A percentile compares a stretch with the other conserved stretches of the same genome.
Conservation (phyloP, 2,888 invertebrate species). For the Lutraria lutraria region DNA sequence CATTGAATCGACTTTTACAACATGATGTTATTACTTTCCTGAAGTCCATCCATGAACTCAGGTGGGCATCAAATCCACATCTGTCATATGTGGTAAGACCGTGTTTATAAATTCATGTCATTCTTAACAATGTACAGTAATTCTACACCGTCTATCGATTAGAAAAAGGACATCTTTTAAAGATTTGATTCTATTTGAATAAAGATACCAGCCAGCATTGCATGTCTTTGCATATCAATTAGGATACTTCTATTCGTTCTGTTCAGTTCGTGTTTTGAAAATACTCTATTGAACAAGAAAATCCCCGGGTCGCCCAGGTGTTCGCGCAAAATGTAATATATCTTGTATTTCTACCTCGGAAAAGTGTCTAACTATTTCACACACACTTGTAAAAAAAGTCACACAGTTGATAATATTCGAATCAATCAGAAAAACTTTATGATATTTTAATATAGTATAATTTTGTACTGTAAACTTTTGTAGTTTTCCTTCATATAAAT, state of each 20-base stretch:
- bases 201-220: not conserved
- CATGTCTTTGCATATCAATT: conserved; percentile 24
- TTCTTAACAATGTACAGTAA: conserved; percentile 24
- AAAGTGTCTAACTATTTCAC: conserved; percentile 43
- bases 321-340: conserved; percentile 20
- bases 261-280: conserved; percentile 2
- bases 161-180: conserved; percentile 1
- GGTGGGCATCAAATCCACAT: too few species aligned
- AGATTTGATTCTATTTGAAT: not conserved
- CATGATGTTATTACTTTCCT: too few species aligned
- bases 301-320: conserved; percentile 37
- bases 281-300: not conserved
- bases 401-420: conserved; percentile 34
- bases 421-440: conserved; percentile 37
- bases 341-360: conserved; percentile 21
- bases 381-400: conserved; percentile 35
- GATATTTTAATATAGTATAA: conserved; percentile 33
- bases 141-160: conserved; percentile 19
- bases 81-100: not conserved
- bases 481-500: conserved; percentile 3
- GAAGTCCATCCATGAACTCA: too few species aligned
- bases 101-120: conserved; percentile 28
- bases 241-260: conserved; percentile 1
- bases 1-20: too few species aligned
- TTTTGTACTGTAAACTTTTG: conserved; percentile 30